phyloP scores from a whole-genome alignment of 2,113 vertebrate species.

The Ammodytes dubius region DNA sequence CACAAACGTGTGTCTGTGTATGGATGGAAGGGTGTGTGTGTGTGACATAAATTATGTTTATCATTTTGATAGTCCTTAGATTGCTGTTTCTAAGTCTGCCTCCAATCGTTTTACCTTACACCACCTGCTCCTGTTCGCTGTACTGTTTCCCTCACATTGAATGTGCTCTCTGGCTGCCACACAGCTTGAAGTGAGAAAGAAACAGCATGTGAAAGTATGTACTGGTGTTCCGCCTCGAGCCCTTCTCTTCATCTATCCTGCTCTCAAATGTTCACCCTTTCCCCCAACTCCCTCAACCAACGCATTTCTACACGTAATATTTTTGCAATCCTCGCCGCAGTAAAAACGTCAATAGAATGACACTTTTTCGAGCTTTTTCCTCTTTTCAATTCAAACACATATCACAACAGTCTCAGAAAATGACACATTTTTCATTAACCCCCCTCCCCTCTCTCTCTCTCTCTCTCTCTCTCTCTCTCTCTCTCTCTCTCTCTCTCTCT shows the following conservation, averaged over 20 bases:
- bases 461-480: neutral
- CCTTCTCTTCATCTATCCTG: constrained; percentile 49
- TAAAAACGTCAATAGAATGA: constrained; percentile 12
- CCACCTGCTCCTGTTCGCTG: constrained; percentile 7
- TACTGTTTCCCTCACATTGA: constrained; percentile 13
- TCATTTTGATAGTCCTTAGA: constrained; percentile 22
- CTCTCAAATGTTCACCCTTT: constrained; percentile 11
- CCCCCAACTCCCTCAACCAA: neutral
- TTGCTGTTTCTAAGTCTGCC: constrained; percentile 2
- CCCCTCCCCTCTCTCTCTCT: neutral
- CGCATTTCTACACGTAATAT: neutral
- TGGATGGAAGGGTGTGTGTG: constrained; percentile 1
- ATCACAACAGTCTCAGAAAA: constrained; percentile 38
- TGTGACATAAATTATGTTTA: neutral
- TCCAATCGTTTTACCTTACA: constrained; percentile 11
- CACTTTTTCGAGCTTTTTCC: neutral
- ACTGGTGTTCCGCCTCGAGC: constrained; percentile 48
- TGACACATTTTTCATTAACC: constrained; percentile 51
- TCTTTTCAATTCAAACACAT: constrained; percentile 42
- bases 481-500: neutral
- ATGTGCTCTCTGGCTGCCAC: constrained; percentile 1
- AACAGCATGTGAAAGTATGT: constrained; percentile 37
- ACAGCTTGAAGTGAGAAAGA: constrained; percentile 43
- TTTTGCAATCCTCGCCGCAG: constrained; percentile 10
- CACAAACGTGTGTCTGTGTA: neutral